These are phyloP conservation scores for Hipparchia semele DNA, from an alignment of 2,888 invertebrate genomes.

Conservation along the genomic window DNA sequence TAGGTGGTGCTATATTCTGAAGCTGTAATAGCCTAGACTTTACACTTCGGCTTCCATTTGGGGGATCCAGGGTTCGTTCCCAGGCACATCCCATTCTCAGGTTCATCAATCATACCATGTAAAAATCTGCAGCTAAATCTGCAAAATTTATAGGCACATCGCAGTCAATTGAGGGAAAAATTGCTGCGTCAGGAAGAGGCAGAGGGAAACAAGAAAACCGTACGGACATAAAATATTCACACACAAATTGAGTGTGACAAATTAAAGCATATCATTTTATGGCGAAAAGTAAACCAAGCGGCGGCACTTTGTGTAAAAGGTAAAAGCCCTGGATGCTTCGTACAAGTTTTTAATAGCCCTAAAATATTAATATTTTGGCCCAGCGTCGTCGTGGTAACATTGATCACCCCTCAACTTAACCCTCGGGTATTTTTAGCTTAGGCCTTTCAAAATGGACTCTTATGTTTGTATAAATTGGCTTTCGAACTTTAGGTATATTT, in stretches of 20 bases:
- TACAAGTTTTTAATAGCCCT: conserved; percentile 28
- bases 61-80: background rate
- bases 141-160: background rate
- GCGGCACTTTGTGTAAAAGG: conserved; percentile 21
- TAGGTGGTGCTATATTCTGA: too few relatives aligned
- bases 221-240: conserved; percentile 15
- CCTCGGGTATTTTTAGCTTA: conserved; percentile 28
- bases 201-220: conserved; percentile 19
- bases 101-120: background rate
- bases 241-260: conserved; percentile 15
- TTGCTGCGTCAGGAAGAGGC: background rate
- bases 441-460: conserved; percentile 22
- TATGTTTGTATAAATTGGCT: background rate
- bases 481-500: background rate
- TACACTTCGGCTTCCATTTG: background rate
- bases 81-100: too few relatives aligned
- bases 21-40: too few relatives aligned
- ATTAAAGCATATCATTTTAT: conserved; percentile 21
- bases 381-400: conserved; percentile 42
- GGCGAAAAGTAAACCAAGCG: conserved; percentile 12
- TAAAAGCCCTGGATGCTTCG: conserved; percentile 20
- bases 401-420: conserved; percentile 38
- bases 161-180: conserved; percentile 1
- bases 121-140: background rate
- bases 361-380: conserved; percentile 41